phyloP scores from a whole-genome alignment of 2,888 invertebrate genomes.

The Drosophila kuntzei region DNA sequence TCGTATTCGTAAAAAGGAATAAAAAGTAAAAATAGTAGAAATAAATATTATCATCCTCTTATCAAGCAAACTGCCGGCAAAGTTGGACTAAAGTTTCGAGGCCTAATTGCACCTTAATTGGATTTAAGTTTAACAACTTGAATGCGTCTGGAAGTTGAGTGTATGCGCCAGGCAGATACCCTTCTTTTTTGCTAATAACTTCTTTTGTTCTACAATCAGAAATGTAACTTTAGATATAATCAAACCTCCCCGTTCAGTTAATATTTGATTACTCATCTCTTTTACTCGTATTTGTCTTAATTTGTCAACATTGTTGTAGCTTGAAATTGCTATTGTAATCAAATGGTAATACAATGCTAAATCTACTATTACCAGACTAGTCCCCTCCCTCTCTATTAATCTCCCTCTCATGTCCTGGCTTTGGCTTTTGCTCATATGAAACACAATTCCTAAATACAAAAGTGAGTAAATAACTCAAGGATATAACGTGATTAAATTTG shows the following conservation, averaged over 20 bases:
- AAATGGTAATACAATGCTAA: constrained; percentile 9
- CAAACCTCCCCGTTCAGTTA: not conserved
- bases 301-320: constrained; percentile 3
- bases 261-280: not conserved
- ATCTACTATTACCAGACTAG: constrained; percentile 1
- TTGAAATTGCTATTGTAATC: not conserved
- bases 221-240: not conserved
- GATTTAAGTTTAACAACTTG: constrained; percentile 31
- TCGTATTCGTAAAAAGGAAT: not conserved
- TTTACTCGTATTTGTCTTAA: constrained; percentile 8
- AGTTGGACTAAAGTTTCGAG: constrained; percentile 34
- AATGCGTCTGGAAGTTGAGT: not conserved
- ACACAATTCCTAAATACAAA: constrained; percentile 10
- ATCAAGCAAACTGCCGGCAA: constrained; percentile 23
- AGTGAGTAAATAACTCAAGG: constrained; percentile 22
- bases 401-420: too few species aligned
- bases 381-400: not conserved
- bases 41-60: constrained; percentile 30
- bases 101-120: constrained; percentile 47
- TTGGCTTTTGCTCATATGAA: constrained; percentile 20
- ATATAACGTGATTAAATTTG: constrained; percentile 44
- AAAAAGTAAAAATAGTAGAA: constrained; percentile 1
- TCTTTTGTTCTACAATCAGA: too few species aligned
- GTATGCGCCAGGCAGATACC: not conserved
- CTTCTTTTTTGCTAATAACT: too few species aligned